These are phyloP conservation scores for Empidonax alnorum DNA, from an alignment of 2,113 vertebrate genomes.

Conservation along the genomic window DNA sequence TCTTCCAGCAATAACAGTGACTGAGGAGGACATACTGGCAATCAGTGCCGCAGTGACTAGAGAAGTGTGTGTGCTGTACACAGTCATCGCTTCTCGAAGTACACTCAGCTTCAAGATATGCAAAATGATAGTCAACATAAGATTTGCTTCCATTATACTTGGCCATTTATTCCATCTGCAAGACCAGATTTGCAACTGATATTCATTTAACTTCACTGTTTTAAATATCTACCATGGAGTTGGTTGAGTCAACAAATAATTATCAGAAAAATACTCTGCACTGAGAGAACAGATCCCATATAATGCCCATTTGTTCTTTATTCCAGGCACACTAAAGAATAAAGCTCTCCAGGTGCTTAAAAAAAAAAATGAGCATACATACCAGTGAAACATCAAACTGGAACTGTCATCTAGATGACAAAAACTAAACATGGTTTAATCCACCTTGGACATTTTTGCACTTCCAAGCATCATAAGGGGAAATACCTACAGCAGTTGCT, in stretches of 20 bases:
- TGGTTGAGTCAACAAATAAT: background rate
- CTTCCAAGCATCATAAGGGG: background rate
- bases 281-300: background rate
- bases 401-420: background rate
- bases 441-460: background rate
- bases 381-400: background rate
- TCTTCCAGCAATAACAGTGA: background rate
- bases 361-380: background rate
- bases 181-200: background rate
- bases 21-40: accelerated
- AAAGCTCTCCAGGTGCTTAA: background rate
- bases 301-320: background rate
- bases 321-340: background rate
- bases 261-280: background rate
- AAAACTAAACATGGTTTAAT: background rate
- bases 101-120: background rate
- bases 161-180: background rate
- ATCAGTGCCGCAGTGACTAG: background rate
- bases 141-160: background rate
- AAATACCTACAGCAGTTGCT: background rate
- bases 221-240: background rate
- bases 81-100: background rate
- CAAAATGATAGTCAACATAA: accelerated
- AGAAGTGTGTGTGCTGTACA: background rate
- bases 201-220: background rate